Base-by-base conservation (phyloP, 2,797 vertebrate genomes). In the Acomys russatus region DNA sequence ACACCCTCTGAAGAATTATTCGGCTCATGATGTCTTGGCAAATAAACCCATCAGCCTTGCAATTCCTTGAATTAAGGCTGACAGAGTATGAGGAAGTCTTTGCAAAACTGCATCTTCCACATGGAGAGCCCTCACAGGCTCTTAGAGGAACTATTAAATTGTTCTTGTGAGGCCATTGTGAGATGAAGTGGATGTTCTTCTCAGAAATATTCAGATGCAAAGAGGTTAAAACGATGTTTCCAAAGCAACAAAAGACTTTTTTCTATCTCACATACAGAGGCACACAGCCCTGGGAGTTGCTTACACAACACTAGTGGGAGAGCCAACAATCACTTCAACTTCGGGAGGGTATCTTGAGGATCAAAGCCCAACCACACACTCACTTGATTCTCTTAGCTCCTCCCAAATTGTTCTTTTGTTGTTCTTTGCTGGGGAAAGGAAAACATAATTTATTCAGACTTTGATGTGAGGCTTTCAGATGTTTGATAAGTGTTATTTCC, bases 121-220 rank as follows among this genome's bases (percentile, higher is more conserved):
- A 14, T 73, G 68, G 23, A 95, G 86, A 89, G 70, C 95, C 61
- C 96, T 88, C 91, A 84, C 0, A 74, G 74, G 94, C 76, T 94
- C 96, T 97, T 92, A 96, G 86, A 93, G 76, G 74, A 77, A 94
- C 88, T 91, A 96, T 73, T 94, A 90, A 96, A 96, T 80, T 85
- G 77, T 88, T 94, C 64, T 83, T 90, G 4, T 90, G 94, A 95
- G 95, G 77, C 89, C 94, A 93, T 14, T 96, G 68, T 97, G 94
- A 97, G 89, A 95, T 79, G 94, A 92, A 97, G 84, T 95, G 77
- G 71, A 96, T 96, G 80, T 33, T 95, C 95, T 97, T 93, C 92
- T 89, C 59, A 91, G 87, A 97, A 96, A 97, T 90, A 78, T 83
- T 80, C 84, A 96, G 51, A 94, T 84, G 49, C 28, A 95, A 94